Conservation (phyloP, 2,888 invertebrate species). For the Lamproptera curius region DNA sequence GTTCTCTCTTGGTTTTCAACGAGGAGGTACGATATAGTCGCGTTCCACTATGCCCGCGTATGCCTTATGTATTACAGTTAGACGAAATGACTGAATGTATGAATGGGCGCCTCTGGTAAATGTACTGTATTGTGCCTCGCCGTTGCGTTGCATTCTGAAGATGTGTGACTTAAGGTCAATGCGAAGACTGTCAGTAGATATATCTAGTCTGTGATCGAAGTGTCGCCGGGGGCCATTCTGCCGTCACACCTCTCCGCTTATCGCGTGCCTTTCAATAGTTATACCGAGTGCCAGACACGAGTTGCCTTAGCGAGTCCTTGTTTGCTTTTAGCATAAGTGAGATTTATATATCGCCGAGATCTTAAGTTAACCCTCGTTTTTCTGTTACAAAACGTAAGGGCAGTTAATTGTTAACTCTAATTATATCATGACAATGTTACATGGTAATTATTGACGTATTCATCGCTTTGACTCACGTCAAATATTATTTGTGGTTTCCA, state of each 20-base stretch:
- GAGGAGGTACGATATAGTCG: conserved; percentile 20
- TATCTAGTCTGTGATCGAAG: conserved; percentile 77
- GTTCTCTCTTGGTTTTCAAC: conserved; percentile 23
- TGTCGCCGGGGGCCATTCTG: conserved; percentile 73
- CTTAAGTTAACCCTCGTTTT: too few relatives aligned
- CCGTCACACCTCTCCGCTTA: conserved; percentile 75
- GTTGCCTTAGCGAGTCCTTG: conserved; percentile 44
- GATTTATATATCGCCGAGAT: neutral
- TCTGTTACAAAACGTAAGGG: too few relatives aligned
- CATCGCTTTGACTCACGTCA: conserved; percentile 13
- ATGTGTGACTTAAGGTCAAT: conserved; percentile 61
- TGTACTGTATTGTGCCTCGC: conserved; percentile 40
- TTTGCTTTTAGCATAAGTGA: conserved; percentile 12
- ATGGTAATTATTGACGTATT: too few relatives aligned
- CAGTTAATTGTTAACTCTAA: too few relatives aligned
- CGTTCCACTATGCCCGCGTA: conserved; percentile 18
- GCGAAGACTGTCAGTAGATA: conserved; percentile 72
- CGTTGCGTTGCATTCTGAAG: conserved; percentile 45
- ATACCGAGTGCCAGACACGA: conserved; percentile 58
- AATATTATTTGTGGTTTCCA: conserved; percentile 24
- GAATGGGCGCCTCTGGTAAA: conserved; percentile 11
- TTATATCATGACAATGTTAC: too few relatives aligned
- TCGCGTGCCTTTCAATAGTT: conserved; percentile 73
- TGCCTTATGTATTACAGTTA: conserved; percentile 6
- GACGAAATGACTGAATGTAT: conserved; percentile 1